Percentiles rank a stretch among this genome's conserved stretches.
These are phyloP conservation scores for Cephonodes hylas DNA, from an alignment of 2,888 invertebrate genomes.

Conservation along the genomic window DNA sequence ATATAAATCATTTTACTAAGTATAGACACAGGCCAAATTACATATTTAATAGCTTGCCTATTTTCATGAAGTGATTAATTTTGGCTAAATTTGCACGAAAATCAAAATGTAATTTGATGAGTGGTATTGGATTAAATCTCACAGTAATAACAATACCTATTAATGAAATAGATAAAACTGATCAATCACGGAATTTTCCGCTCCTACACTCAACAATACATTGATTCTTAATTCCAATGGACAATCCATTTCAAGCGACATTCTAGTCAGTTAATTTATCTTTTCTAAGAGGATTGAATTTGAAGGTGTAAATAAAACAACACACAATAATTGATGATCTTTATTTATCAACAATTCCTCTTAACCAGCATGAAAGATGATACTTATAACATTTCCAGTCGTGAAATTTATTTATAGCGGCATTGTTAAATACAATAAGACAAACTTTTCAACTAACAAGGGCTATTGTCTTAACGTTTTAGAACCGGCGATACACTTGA, in stretches of 20 bases:
- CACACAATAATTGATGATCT: constrained; percentile 1
- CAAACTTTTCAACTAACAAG: not conserved
- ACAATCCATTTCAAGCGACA: not conserved
- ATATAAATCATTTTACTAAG: too few species aligned
- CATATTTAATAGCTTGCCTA: too few species aligned
- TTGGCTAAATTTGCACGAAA: too few species aligned
- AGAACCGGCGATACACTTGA: not conserved
- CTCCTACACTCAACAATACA: not conserved
- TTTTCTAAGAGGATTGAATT: not conserved
- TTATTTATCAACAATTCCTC: constrained; percentile 5
- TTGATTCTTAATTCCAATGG: not conserved
- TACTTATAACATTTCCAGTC: constrained; percentile 6
- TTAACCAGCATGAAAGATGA: constrained; percentile 7
- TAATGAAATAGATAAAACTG: too few species aligned
- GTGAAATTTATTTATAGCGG: constrained; percentile 1
- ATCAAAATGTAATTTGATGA: too few species aligned
- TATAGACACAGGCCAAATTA: too few species aligned
- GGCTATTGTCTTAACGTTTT: not conserved
- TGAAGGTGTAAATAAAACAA: not conserved
- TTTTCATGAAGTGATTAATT: too few species aligned
- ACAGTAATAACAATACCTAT: too few species aligned
- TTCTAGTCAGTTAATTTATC: not conserved
- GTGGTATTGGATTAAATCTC: too few species aligned
- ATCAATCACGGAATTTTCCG: not conserved
- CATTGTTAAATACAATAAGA: constrained; percentile 5